These are phyloP conservation scores for Enteromius treurensis DNA, from an alignment of 2,797 vertebrate species.

Conservation along the genomic window DNA sequence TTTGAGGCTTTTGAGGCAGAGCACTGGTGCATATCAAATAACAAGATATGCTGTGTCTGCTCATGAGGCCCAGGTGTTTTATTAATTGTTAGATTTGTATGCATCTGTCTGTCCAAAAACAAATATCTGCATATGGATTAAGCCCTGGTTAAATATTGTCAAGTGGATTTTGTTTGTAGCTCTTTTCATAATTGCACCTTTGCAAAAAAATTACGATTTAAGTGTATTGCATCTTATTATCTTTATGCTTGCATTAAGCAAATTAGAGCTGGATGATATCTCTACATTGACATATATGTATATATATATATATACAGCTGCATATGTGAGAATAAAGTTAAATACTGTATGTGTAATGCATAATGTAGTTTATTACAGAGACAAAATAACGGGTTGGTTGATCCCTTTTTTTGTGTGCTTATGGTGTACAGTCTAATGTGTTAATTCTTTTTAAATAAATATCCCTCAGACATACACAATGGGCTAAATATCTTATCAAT, in stretches of 20 bases:
- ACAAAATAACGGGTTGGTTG: too few relatives aligned
- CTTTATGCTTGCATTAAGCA: not conserved
- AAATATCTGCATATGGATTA: slow-evolving; percentile 36
- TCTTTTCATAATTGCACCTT: not conserved
- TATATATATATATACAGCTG: not conserved
- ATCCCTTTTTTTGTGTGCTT: too few relatives aligned
- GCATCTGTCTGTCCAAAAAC: slow-evolving; percentile 18
- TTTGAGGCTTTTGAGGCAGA: slow-evolving; percentile 27
- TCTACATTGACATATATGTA: too few relatives aligned
- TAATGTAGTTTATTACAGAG: too few relatives aligned
- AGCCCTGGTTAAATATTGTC: slow-evolving; percentile 33
- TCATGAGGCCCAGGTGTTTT: slow-evolving; percentile 33
- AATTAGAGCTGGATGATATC: not conserved
- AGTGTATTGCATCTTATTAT: not conserved
- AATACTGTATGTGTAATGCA: not conserved
- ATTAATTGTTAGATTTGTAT: slow-evolving; percentile 17
- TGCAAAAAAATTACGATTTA: not conserved
- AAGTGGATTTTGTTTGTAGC: not conserved
- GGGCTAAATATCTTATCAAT: too few relatives aligned
- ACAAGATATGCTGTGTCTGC: not conserved
- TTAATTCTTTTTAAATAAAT: too few relatives aligned
- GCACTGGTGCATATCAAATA: slow-evolving; percentile 18
- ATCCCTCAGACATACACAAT: too few relatives aligned
- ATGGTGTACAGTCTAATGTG: too few relatives aligned
- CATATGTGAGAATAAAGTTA: not conserved